Percentiles rank a stretch among this genome's conserved stretches.
phyloP scores from a whole-genome alignment of 1,140 invertebrate species.

The Solenopsis fugax region DNA sequence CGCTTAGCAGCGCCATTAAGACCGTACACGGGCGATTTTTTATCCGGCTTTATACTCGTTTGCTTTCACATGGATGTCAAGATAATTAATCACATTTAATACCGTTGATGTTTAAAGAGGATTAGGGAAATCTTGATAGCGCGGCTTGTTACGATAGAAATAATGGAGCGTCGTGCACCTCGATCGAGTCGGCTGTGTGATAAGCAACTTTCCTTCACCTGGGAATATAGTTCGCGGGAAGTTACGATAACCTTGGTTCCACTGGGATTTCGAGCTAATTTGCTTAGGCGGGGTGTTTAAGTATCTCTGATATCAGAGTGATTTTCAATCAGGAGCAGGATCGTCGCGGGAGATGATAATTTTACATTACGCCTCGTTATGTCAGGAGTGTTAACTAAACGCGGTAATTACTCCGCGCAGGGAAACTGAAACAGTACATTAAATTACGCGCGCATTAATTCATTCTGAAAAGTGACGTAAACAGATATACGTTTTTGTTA shows the following conservation, averaged over 20 bases:
- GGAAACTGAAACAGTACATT: not conserved
- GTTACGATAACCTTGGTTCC: constrained; percentile 45
- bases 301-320: constrained; percentile 40
- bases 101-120: constrained; percentile 55
- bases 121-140: constrained; percentile 44
- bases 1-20: constrained; percentile 16
- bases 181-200: constrained; percentile 53
- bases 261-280: constrained; percentile 42
- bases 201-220: constrained; percentile 55
- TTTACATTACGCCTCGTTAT: not conserved
- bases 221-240: constrained; percentile 54
- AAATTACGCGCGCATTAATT: not conserved
- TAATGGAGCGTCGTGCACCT: constrained; percentile 54
- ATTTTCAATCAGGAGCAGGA: constrained; percentile 45
- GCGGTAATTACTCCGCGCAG: not conserved
- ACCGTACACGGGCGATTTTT: constrained; percentile 31
- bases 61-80: constrained; percentile 41
- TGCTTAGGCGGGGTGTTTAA: constrained; percentile 51
- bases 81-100: constrained; percentile 60
- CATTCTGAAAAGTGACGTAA: constrained; percentile 2
- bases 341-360: constrained; percentile 28
- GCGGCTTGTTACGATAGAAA: constrained; percentile 52
- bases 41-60: constrained; percentile 17
- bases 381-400: not conserved
- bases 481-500: not conserved